Evolutionary conservation across 2,797 vertebrate species (phyloP), one percentile per base, ranked within the genome.

Genomic region (Acanthiza pusilla): DNA sequence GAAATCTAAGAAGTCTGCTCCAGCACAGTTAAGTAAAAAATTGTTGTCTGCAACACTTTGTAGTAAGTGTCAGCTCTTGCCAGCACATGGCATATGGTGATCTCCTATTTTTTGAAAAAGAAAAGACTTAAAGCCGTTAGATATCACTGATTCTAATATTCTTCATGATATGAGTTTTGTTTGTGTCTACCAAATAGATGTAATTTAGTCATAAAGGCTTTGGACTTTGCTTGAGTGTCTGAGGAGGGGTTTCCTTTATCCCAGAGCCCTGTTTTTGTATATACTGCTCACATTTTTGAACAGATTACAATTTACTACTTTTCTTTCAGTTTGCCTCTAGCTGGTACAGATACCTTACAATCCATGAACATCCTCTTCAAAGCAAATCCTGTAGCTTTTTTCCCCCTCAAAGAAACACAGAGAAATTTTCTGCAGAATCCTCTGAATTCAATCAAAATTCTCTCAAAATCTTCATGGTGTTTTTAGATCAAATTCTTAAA

Each of bases 291-390:
- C 25, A 58, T 68, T 32, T 47, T 88, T 77, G 55, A 75, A 60
- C 55, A 89, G 4, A 34, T n/a, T 80, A 47, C 13, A 36, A 23
- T 45, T 82, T 70, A 36, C 23, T 65, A 27, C 25, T 26, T 68
- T 65, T 88, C 3, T 58, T 74, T 27, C 67, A 63, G 4, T 43
- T 91, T 91, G 36, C 20, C 5, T 81, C 13, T 62, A 48, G 50
- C 38, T 92, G 25, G 14, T 72, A 26, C 40, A 77, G 36, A 42
- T 78, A 72, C 11, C 11, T 78, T 60, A 30, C 25, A 86, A 57
- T 42, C 30, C 3, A 5, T 0, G 0, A 16, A 10, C 3, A 15
- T n/a, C 15, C 29, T 76, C 47, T 80, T 70, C 45, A 58, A 66
- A 87, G 62, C 22, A 84, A 90, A 81, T 70, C 36, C 20, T 38